Conservation (phyloP, 2,888 invertebrate genomes). For the Crioceris asparagi region DNA sequence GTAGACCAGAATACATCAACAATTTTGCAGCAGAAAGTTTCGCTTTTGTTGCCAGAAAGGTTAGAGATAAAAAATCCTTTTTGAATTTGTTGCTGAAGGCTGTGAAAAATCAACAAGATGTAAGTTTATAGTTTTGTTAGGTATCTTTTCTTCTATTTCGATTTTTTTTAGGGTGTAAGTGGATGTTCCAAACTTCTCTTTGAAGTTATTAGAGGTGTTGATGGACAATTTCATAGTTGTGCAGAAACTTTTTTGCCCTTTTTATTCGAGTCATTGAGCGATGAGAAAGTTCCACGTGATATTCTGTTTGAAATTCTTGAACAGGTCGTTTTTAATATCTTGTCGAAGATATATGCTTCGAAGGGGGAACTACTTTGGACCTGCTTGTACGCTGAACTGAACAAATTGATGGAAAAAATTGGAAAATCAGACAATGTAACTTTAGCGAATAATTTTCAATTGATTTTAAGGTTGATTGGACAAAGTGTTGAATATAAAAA, state of each 20-base stretch:
- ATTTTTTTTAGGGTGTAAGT: slow-evolving; percentile 48
- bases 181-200: slow-evolving; percentile 84
- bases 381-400: slow-evolving; percentile 36
- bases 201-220: slow-evolving; percentile 76
- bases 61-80: slow-evolving; percentile 67
- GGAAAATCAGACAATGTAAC: slow-evolving; percentile 12
- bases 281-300: slow-evolving; percentile 42
- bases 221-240: slow-evolving; percentile 77
- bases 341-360: slow-evolving; percentile 50
- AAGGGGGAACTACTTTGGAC: slow-evolving; percentile 60
- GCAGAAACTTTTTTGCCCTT: slow-evolving; percentile 60
- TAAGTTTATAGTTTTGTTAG: slow-evolving; percentile 37
- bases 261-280: slow-evolving; percentile 51
- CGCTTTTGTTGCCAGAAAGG: slow-evolving; percentile 85
- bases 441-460: slow-evolving; percentile 16
- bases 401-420: slow-evolving; percentile 21
- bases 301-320: slow-evolving; percentile 54
- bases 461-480: slow-evolving; percentile 47
- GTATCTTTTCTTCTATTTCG: slow-evolving; percentile 5
- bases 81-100: slow-evolving; percentile 57
- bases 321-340: slow-evolving; percentile 52
- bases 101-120: slow-evolving; percentile 55
- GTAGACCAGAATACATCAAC: slow-evolving; percentile 73
- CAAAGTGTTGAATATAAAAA: slow-evolving; percentile 52
- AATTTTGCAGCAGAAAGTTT: slow-evolving; percentile 95